A percentile compares a stretch with the other conserved stretches of the same genome.
Conservation (phyloP, 2,888 invertebrate species). For the Parochlus steinenii region DNA sequence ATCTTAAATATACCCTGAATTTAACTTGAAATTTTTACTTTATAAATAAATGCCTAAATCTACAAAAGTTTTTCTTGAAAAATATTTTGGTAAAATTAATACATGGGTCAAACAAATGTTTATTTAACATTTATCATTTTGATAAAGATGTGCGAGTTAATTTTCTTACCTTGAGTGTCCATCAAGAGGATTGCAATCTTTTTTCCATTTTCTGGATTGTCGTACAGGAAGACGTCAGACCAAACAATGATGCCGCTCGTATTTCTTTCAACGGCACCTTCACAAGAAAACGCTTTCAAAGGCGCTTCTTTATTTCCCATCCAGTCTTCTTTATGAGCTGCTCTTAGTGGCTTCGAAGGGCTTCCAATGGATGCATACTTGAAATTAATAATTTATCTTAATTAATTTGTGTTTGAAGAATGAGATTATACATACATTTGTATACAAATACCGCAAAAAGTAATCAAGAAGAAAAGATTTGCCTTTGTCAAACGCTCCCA, state of each 20-base stretch:
- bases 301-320: constrained; percentile 8
- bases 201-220: constrained; percentile 7
- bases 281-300: constrained; percentile 11
- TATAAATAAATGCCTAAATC: no score
- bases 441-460: constrained; percentile 12
- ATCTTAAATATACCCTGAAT: no score
- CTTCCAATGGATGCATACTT: not conserved
- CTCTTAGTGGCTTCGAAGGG: not conserved
- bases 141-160: no score
- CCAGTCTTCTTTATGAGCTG: constrained; percentile 8
- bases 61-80: no score
- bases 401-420: not conserved
- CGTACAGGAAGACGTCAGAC: constrained; percentile 12
- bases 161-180: constrained; percentile 13
- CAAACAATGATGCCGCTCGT: constrained; percentile 12
- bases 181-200: constrained; percentile 12
- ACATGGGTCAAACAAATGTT: constrained; percentile 9
- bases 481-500: constrained; percentile 13
- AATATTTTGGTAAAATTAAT: no score
- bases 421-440: constrained; percentile 8
- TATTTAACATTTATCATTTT: no score
- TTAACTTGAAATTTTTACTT: no score
- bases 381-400: not conserved
- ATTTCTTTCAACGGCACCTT: constrained; percentile 4
- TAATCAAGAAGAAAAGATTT: constrained; percentile 13